Evolutionary conservation across 2,113 vertebrate species (phyloP).

Genomic region (Phoenicopterus ruber): DNA sequence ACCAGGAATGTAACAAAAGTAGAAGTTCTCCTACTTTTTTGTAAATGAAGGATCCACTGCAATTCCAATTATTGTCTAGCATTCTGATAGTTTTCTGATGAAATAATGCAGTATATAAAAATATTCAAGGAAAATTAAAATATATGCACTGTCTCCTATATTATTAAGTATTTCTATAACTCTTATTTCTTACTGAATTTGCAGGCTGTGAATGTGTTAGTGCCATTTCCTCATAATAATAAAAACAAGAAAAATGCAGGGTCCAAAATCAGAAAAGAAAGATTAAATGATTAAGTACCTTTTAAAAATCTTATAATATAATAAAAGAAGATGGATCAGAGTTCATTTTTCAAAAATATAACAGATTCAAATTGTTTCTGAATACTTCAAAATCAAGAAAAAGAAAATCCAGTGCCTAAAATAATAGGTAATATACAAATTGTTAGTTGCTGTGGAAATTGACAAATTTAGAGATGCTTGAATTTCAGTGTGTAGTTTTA

Average conservation of each 20-base stretch:
- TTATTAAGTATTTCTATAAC: background rate
- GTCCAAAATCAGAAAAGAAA: background rate
- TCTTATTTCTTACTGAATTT: background rate
- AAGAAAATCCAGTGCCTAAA: background rate
- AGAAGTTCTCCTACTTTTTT: background rate
- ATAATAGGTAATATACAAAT: background rate
- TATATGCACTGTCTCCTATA: background rate
- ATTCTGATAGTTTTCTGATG: background rate
- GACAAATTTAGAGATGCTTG: constrained; percentile 2
- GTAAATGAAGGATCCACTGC: background rate
- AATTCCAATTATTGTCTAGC: background rate
- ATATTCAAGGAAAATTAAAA: background rate
- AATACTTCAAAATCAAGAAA: background rate
- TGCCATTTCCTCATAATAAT: background rate
- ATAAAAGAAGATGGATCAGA: background rate
- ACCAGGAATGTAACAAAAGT: background rate
- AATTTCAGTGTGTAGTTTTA: background rate
- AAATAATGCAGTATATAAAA: background rate
- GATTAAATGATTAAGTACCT: background rate
- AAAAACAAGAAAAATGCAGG: background rate
- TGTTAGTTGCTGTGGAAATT: constrained; percentile 58
- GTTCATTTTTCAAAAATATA: background rate
- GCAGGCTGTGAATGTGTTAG: background rate
- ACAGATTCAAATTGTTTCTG: background rate
- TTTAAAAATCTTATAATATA: background rate